These are phyloP conservation scores for Steatornis caripensis DNA, from an alignment of 2,113 vertebrate genomes.

Conservation along the genomic window DNA sequence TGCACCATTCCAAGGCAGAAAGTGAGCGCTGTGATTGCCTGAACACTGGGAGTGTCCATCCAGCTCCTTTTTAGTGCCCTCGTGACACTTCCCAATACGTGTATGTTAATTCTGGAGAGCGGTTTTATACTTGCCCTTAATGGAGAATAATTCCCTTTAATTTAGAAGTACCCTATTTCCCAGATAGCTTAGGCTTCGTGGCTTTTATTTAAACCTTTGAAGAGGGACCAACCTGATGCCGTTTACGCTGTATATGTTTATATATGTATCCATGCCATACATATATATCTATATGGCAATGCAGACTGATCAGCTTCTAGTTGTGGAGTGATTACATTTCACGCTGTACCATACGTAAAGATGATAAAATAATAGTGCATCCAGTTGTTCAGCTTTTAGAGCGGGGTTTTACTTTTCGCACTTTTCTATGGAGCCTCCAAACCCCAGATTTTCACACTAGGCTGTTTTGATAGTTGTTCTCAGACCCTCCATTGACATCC, in stretches of 20 bases:
- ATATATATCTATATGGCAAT: conserved; percentile 57
- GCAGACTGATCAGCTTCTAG: conserved; percentile 28
- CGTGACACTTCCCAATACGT: neutral
- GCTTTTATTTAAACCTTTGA: neutral
- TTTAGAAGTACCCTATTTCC: neutral
- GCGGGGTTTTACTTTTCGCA: conserved; percentile 56
- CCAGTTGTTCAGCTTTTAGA: conserved; percentile 48
- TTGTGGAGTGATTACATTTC: conserved; percentile 20
- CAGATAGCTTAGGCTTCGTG: conserved; percentile 2
- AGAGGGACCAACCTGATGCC: conserved; percentile 49
- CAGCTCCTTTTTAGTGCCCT: neutral
- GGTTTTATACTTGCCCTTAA: neutral
- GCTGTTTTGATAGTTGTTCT: conserved; percentile 72
- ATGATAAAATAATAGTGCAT: conserved; percentile 20
- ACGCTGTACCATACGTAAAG: conserved; percentile 23
- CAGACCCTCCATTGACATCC: conserved; percentile 72
- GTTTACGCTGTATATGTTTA: conserved; percentile 53
- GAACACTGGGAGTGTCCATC: neutral
- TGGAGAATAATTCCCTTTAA: neutral
- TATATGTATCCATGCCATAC: conserved; percentile 56
- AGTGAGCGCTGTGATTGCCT: neutral
- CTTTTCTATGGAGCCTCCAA: conserved; percentile 70
- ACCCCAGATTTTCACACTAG: conserved; percentile 66
- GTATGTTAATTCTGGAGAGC: neutral
- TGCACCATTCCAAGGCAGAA: neutral